Conservation (phyloP, 2,888 invertebrate genomes). For the Hololepta plana region DNA sequence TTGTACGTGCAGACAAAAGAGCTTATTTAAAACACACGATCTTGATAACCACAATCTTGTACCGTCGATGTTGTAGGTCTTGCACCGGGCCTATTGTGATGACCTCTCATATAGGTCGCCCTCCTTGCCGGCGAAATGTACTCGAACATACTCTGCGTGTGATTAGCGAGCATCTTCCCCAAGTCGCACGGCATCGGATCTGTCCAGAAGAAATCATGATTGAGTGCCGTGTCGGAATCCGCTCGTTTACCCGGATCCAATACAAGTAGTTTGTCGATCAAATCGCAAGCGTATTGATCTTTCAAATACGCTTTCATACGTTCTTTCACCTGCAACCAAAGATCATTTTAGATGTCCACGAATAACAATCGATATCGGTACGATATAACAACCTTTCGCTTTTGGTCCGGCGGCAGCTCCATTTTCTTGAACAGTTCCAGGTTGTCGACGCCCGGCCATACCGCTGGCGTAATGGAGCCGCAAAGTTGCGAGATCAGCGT, state of each 20-base stretch:
- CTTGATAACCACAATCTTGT: conserved; percentile 70
- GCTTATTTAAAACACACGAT: conserved; percentile 66
- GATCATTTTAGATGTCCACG: conserved; percentile 3
- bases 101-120: conserved; percentile 48
- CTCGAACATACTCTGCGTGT: conserved; percentile 89
- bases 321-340: conserved; percentile 43
- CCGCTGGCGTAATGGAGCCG: conserved; percentile 83
- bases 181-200: conserved; percentile 91
- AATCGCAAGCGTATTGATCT: conserved; percentile 80
- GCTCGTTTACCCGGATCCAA: conserved; percentile 79
- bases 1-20: no score
- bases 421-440: conserved; percentile 77
- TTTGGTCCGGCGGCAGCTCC: conserved; percentile 74
- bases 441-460: conserved; percentile 86
- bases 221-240: conserved; percentile 83
- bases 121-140: conserved; percentile 65
- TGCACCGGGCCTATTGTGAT: conserved; percentile 33
- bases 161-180: conserved; percentile 80
- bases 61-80: conserved; percentile 31
- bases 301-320: conserved; percentile 77
- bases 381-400: conserved; percentile 42
- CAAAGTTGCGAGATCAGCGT: conserved; percentile 89
- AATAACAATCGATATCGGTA: conserved; percentile 1
- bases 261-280: conserved; percentile 79
- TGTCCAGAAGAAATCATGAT: conserved; percentile 98